These are phyloP conservation scores for Apistogramma diplotaenia DNA, from an alignment of 2,113 vertebrate genomes.

Conservation along the genomic window DNA sequence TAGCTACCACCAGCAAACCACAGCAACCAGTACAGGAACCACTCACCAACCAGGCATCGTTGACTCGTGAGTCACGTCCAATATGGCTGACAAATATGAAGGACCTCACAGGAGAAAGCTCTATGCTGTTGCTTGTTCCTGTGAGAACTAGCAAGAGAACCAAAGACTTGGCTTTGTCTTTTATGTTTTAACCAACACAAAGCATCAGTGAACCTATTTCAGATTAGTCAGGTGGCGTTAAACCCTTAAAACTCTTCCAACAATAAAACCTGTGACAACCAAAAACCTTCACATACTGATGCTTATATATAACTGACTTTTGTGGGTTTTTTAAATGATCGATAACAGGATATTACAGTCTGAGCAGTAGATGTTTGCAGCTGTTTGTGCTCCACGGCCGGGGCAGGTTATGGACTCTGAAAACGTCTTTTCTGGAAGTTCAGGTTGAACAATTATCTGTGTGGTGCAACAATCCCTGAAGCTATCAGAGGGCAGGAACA, in stretches of 20 bases:
- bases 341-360: not conserved
- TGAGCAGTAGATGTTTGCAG: not conserved
- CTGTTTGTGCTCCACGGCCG: not conserved
- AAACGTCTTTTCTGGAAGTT: not conserved
- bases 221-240: not conserved
- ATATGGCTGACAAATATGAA: no score
- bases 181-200: no score
- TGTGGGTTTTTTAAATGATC: not conserved
- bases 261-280: not conserved
- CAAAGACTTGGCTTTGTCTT: no score
- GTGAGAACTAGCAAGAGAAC: no score
- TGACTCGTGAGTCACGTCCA: no score
- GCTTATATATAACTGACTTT: not conserved
- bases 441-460: not conserved
- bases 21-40: no score
- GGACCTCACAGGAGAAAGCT: no score
- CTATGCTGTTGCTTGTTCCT: no score
- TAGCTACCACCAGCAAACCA: no score
- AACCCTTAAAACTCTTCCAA: no score
- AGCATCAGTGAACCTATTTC: not conserved
- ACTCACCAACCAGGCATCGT: no score
- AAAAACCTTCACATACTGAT: not conserved
- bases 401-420: not conserved
- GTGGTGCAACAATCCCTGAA: not conserved
- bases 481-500: not conserved